phyloP scores from a whole-genome alignment of 1,140 invertebrate genomes.

The Heliconius hermathena region DNA sequence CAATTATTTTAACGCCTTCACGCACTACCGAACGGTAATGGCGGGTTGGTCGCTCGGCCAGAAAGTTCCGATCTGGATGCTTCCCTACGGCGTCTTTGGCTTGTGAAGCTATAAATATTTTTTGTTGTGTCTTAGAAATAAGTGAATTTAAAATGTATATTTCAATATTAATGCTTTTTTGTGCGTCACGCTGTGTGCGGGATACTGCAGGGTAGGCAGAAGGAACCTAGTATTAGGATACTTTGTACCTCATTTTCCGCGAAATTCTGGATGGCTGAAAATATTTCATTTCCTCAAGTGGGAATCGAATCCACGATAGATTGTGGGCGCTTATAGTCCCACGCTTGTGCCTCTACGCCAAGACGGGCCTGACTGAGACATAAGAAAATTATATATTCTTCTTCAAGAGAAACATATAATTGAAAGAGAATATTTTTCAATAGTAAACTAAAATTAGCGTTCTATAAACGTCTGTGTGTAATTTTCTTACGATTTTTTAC shows the following conservation, averaged over 20 bases:
- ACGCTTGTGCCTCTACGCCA: no score
- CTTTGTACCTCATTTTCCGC: background rate
- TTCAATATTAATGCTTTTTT: background rate
- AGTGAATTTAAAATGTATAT: no score
- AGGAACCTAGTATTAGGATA: background rate
- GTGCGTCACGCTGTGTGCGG: no score
- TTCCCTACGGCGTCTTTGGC: background rate
- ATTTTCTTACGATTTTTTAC: conserved; percentile 8
- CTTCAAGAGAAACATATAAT: no score
- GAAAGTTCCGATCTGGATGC: conserved; percentile 27
- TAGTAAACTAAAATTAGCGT: background rate
- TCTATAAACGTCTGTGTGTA: background rate
- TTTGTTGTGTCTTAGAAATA: background rate
- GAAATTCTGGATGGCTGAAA: no score
- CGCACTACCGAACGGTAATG: conserved; percentile 33
- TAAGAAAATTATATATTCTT: background rate
- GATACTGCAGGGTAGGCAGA: background rate
- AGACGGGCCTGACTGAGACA: no score
- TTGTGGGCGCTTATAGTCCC: no score
- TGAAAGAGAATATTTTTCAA: background rate
- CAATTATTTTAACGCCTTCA: conserved; percentile 46
- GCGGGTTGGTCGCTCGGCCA: conserved; percentile 23
- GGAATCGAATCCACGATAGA: no score
- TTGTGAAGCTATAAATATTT: background rate
- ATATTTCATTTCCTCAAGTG: no score